Evolutionary conservation across 2,888 invertebrate species (phyloP).

Genomic region (Trissolcus brochymenae): DNA sequence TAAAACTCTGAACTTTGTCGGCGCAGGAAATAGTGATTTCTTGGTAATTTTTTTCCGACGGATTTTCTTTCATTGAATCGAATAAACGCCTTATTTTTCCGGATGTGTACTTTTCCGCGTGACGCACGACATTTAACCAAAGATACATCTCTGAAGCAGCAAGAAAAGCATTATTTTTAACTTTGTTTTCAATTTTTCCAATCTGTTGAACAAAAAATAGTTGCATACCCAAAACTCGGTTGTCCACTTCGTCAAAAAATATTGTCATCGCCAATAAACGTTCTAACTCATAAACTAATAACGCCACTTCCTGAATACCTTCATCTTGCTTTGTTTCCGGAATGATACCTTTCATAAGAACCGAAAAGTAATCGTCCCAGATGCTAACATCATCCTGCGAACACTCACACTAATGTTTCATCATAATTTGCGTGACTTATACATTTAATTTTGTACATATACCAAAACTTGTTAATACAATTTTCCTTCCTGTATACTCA

Average conservation of each 20-base stretch:
- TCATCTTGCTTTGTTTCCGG: background rate
- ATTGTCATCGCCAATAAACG: constrained; percentile 12
- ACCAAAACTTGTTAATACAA: background rate
- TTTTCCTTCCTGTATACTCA: background rate
- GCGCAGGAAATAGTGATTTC: constrained; percentile 15
- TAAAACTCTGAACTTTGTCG: constrained; percentile 7
- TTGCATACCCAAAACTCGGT: constrained; percentile 19
- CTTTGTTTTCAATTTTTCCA: too few species aligned
- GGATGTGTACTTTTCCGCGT: background rate
- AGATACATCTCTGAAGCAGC: constrained; percentile 4
- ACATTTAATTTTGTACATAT: background rate
- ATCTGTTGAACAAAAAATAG: too few species aligned
- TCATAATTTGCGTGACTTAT: background rate
- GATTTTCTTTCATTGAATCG: background rate
- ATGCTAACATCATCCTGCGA: background rate
- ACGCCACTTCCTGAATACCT: background rate
- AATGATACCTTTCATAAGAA: constrained; percentile 19
- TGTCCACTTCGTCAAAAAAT: constrained; percentile 30
- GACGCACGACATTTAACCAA: background rate
- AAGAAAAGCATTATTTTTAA: too few species aligned
- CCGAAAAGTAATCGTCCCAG: constrained; percentile 22
- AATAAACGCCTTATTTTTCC: constrained; percentile 1
- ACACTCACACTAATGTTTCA: background rate
- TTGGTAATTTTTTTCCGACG: background rate
- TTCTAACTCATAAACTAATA: background rate